Base-by-base conservation (phyloP, 2,888 invertebrate species). In the Agonopterix arenella region DNA sequence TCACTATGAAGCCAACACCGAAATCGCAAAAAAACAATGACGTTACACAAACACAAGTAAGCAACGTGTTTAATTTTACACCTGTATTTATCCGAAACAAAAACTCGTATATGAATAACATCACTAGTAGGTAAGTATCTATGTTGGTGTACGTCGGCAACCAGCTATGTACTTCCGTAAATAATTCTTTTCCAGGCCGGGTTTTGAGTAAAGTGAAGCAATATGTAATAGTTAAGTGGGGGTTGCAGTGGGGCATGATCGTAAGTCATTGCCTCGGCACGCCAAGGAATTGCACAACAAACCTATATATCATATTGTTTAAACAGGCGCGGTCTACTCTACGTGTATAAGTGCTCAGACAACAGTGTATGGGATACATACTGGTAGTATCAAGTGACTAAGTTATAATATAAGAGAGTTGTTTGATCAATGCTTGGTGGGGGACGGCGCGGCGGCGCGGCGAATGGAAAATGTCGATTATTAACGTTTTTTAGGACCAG, bases 131-230 rank as follows among this genome's bases (percentile, higher is more conserved):
- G 28, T 28, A 72, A 71, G 67, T 70, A 64, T 68, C 68, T 66
- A 56, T 64, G 68, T 64, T 64, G 61, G 52, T 50, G 37, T n/a
- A 45, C 44, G 65, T 67, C 60, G 58, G 61, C 63, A 63, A 66
- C 59, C 58, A 53, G 63, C 57, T 55, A 60, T 62, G 57, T 59
- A 71, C 70, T 73, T 76, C 72, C 73, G 66, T 61, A 56, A 59
- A 72, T 71, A 73, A 73, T 77, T 75, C 76, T 80, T 79, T 71
- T 64, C 60, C 56, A 60, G 63, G 64, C 70, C 66, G 66, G 66
- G 70, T 73, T 81, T 75, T 74, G 72, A 81, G 76, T 79, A 81
- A 80, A 79, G 79, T 76, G 71, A 73, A 72, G 79, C 77, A 74
- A 80, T 81, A 76, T 70, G 76, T 80, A 79, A 77, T 73, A 64